These are phyloP conservation scores for Campoletis sonorensis DNA, from an alignment of 1,140 invertebrate genomes.

Conservation along the genomic window DNA sequence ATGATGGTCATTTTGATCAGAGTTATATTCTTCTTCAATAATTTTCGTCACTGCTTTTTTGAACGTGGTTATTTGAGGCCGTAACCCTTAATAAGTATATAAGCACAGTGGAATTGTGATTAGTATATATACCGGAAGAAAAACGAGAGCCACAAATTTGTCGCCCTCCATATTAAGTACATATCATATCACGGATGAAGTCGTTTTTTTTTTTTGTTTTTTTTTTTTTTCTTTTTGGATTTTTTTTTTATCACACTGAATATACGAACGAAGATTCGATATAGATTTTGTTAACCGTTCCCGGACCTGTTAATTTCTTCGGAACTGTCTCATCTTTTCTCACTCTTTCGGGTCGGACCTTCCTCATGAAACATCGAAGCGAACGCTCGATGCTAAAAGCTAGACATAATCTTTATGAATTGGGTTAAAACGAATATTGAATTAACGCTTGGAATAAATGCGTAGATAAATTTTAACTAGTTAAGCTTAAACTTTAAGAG, in stretches of 20 bases:
- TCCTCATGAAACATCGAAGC: conserved; percentile 36
- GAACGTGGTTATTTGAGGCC: no score
- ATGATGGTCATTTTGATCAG: no score
- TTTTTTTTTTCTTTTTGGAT: conserved; percentile 31
- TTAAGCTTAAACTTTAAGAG: conserved; percentile 59
- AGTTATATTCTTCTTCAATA: no score
- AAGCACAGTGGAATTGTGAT: conserved; percentile 52
- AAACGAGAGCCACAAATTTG: conserved; percentile 23
- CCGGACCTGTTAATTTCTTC: no score
- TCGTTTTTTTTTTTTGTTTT: background rate
- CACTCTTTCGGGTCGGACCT: conserved; percentile 21
- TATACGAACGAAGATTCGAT: conserved; percentile 38
- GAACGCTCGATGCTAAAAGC: conserved; percentile 48
- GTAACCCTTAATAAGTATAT: conserved; percentile 52
- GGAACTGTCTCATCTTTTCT: conserved; percentile 19
- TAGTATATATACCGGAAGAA: conserved; percentile 41
- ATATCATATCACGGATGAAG: conserved; percentile 34
- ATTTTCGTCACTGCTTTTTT: no score
- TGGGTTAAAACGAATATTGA: conserved; percentile 57
- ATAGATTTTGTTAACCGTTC: background rate
- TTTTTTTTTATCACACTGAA: conserved; percentile 34
- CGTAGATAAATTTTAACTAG: conserved; percentile 59
- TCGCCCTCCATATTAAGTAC: background rate
- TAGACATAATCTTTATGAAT: conserved; percentile 60
- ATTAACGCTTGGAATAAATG: conserved; percentile 48